A percentile compares a stretch with the other conserved stretches of the same genome.
These are phyloP conservation scores for Sinohyriopsis cumingii DNA, from an alignment of 2,888 invertebrate genomes.

Conservation along the genomic window DNA sequence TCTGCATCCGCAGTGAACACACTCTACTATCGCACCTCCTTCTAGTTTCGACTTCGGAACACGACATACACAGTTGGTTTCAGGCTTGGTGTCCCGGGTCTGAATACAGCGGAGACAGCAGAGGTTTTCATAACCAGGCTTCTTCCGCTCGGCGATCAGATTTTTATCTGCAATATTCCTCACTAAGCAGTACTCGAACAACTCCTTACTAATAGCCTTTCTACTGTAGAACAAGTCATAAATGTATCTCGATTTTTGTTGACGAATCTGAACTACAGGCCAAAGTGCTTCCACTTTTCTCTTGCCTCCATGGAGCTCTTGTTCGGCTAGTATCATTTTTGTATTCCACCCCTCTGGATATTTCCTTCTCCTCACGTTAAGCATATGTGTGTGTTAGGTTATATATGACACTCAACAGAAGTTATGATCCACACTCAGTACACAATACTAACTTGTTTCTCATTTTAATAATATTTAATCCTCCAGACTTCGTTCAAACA, in stretches of 20 bases:
- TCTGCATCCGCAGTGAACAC: constrained; percentile 98
- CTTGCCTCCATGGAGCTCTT: constrained; percentile 99
- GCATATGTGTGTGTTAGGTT: no score
- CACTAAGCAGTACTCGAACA: constrained; percentile 95
- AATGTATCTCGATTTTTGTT: constrained; percentile 96
- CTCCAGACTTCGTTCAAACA: no score
- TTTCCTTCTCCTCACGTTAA: no score
- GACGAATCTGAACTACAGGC: constrained; percentile 89
- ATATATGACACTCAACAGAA: no score
- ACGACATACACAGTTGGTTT: constrained; percentile 98
- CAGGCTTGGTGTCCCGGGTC: constrained; percentile 98
- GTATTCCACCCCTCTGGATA: no score
- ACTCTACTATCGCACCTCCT: constrained; percentile 73
- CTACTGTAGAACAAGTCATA: constrained; percentile 95
- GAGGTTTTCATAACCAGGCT: constrained; percentile 97
- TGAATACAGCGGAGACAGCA: constrained; percentile 99
- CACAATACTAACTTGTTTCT: no score
- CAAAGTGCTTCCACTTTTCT: constrained; percentile 85
- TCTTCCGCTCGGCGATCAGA: constrained; percentile 91
- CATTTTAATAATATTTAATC: no score
- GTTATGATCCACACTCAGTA: no score
- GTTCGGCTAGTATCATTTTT: constrained; percentile 83
- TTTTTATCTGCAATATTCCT: constrained; percentile 98
- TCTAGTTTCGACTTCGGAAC: constrained; percentile 98
- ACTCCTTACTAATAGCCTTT: constrained; percentile 95